Percentiles rank a stretch among this genome's conserved stretches.
Evolutionary conservation across 2,888 invertebrate species (phyloP).

Genomic region (Urechis unicinctus): DNA sequence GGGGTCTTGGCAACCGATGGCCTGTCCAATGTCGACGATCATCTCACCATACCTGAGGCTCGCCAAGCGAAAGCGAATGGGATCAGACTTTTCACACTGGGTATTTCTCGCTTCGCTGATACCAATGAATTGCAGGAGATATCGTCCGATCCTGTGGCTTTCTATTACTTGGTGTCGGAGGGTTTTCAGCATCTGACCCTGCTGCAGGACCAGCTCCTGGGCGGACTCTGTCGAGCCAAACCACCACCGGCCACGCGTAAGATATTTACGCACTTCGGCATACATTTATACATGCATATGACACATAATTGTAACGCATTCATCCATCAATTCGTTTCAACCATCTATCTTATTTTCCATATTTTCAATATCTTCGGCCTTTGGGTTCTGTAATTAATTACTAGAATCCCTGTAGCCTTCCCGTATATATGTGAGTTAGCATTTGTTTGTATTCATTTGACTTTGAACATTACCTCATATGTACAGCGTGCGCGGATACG

Average conservation of each 20-base stretch:
- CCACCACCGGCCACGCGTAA: constrained; percentile 3
- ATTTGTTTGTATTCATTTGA: too few relatives aligned
- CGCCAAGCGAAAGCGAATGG: neutral
- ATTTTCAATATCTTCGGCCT: too few relatives aligned
- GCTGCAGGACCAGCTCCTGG: constrained; percentile 4
- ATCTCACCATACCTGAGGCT: constrained; percentile 4
- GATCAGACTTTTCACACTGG: constrained; percentile 4
- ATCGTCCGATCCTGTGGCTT: constrained; percentile 5
- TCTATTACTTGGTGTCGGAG: constrained; percentile 3
- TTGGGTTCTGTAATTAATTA: too few relatives aligned
- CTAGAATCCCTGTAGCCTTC: too few relatives aligned
- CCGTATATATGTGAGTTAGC: too few relatives aligned
- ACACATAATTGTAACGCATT: neutral
- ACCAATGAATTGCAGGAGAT: constrained; percentile 4
- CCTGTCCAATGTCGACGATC: constrained; percentile 3
- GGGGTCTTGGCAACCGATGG: constrained; percentile 8
- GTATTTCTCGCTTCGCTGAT: constrained; percentile 6
- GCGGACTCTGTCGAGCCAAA: neutral
- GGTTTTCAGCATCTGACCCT: constrained; percentile 1
- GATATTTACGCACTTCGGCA: neutral
- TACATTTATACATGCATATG: neutral
- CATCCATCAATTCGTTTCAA: neutral
- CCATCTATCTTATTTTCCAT: neutral
- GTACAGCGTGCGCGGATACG: neutral
- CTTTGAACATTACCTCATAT: too few relatives aligned